These are phyloP conservation scores for Ptiloglossa arizonensis DNA, from an alignment of 1,140 invertebrate genomes.

Conservation along the genomic window DNA sequence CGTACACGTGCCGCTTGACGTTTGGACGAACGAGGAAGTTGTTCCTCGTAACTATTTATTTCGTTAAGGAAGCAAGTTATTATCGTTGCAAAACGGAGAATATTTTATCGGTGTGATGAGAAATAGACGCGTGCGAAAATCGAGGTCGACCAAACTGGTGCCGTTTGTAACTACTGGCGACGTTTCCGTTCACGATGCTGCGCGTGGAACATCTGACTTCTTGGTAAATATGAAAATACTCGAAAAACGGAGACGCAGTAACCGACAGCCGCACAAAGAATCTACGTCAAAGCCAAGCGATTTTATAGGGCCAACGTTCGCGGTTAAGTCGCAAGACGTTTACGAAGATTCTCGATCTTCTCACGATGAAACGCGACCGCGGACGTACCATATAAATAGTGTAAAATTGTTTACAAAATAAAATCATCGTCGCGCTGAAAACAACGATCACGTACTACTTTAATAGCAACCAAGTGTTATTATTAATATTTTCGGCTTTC, in stretches of 20 bases:
- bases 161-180: slow-evolving; percentile 19
- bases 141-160: slow-evolving; percentile 33
- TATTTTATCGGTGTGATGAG: slow-evolving; percentile 8
- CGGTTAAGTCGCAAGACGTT: slow-evolving; percentile 40
- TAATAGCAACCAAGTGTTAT: no score
- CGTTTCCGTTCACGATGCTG: slow-evolving; percentile 26
- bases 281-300: slow-evolving; percentile 48
- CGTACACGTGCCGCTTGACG: neutral
- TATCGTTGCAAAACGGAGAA: neutral
- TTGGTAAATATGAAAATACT: slow-evolving; percentile 62
- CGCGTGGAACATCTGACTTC: slow-evolving; percentile 9
- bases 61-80: neutral
- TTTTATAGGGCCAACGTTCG: slow-evolving; percentile 64
- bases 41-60: neutral
- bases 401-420: neutral
- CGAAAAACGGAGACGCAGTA: slow-evolving; percentile 67
- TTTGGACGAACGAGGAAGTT: no score
- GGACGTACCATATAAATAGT: neutral
- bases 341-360: slow-evolving; percentile 10
- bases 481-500: no score
- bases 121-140: slow-evolving; percentile 50
- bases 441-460: neutral
- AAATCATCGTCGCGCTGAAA: neutral
- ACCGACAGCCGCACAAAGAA: slow-evolving; percentile 66
- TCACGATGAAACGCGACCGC: neutral